Percentiles rank a stretch among this genome's conserved stretches.
These are phyloP conservation scores for Caenorhabditis afra DNA, from an alignment of 2,888 invertebrate genomes.

Conservation along the genomic window DNA sequence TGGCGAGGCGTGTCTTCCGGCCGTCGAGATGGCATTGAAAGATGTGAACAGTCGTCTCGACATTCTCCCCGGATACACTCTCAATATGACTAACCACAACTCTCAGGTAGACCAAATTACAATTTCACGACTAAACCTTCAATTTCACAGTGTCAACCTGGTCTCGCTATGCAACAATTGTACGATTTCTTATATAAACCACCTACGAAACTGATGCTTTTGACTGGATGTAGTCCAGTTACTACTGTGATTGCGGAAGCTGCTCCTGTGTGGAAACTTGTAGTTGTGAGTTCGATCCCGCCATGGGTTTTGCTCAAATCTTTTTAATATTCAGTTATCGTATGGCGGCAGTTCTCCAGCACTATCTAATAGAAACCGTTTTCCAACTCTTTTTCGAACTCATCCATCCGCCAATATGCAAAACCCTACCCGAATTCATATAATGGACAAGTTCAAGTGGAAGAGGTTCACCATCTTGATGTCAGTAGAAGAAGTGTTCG, in stretches of 20 bases:
- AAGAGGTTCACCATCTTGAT: conserved; percentile 96
- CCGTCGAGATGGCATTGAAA: conserved; percentile 94
- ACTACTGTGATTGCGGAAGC: conserved; percentile 99
- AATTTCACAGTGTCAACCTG: conserved; percentile 92
- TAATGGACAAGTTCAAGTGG: conserved; percentile 98
- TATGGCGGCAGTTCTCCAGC: conserved; percentile 99
- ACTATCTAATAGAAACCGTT: conserved; percentile 94
- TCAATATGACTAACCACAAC: conserved; percentile 78
- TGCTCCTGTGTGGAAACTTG: conserved; percentile 99
- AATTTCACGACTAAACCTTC: background rate
- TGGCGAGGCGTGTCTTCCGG: conserved; percentile 90
- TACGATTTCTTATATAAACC: conserved; percentile 92
- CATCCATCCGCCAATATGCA: conserved; percentile 99
- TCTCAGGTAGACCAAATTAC: conserved; percentile 70
- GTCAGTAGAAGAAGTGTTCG: conserved; percentile 91
- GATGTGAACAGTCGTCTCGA: conserved; percentile 86
- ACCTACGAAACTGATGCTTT: conserved; percentile 92
- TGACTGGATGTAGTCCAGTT: conserved; percentile 96
- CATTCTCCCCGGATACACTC: conserved; percentile 77
- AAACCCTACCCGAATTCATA: conserved; percentile 86
- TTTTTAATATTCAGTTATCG: conserved; percentile 86
- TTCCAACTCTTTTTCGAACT: conserved; percentile 97
- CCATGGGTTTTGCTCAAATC: background rate
- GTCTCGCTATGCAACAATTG: conserved; percentile 97
- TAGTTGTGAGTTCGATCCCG: conserved; percentile 88